A percentile compares a stretch with the other conserved stretches of the same genome.
These are phyloP conservation scores for Pycnomerus fuliginosus DNA, from an alignment of 2,888 invertebrate species.

Conservation along the genomic window DNA sequence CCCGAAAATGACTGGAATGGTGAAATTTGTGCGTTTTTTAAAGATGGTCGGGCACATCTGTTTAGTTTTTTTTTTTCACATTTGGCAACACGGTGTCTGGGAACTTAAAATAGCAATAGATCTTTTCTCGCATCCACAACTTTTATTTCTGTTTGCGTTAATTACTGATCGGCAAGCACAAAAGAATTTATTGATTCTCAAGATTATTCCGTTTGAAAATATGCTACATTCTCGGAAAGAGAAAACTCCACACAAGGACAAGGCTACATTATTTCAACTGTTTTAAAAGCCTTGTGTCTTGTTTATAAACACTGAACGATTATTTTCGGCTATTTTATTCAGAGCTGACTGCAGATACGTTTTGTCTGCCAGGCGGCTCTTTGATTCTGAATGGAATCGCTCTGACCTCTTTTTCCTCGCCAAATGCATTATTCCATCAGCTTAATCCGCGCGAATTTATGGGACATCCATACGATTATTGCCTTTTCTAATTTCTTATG, in stretches of 20 bases:
- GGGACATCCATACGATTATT: too few species aligned
- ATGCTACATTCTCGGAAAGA: conserved; percentile 19
- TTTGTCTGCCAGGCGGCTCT: too few species aligned
- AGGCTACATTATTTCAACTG: conserved; percentile 19
- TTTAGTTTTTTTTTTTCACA: conserved; percentile 34
- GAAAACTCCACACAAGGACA: conserved; percentile 23
- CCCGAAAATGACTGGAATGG: conserved; percentile 15
- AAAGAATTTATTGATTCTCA: conserved; percentile 22
- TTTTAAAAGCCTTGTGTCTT: too few species aligned
- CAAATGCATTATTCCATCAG: too few species aligned
- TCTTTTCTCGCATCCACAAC: conserved; percentile 20
- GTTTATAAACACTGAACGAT: too few species aligned
- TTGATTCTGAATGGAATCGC: too few species aligned
- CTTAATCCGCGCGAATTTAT: too few species aligned
- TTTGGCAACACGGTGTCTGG: conserved; percentile 44
- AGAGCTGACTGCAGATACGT: too few species aligned
- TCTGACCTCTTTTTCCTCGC: too few species aligned
- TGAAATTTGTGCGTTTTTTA: conserved; percentile 13
- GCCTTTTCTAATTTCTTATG: too few species aligned
- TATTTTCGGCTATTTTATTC: too few species aligned
- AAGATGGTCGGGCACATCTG: conserved; percentile 29
- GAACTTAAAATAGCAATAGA: conserved; percentile 44
- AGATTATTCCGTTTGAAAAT: conserved; percentile 16
- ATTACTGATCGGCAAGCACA: conserved; percentile 20
- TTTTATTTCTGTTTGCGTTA: conserved; percentile 21